Evolutionary conservation across 2,888 invertebrate genomes (phyloP), one percentile per base, ranked within the genome.

Genomic region (Chymomyza procnemis): DNA sequence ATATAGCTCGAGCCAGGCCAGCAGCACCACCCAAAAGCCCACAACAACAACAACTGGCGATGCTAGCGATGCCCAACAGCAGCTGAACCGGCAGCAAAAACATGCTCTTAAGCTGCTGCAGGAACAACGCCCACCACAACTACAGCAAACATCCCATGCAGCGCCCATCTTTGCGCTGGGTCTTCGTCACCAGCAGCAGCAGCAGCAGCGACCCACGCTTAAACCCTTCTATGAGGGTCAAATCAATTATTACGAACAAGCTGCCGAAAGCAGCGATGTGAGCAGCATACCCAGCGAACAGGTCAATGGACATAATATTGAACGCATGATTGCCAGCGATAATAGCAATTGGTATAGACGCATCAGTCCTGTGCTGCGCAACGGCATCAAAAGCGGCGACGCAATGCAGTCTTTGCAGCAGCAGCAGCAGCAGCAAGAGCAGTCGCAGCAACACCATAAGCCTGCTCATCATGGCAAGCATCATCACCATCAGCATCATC

Each of bases 201-300:
- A 62, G 4, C 79, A 74, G 4, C 78, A 71, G 19, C 73, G 64
- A 14, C 50, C 46, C n/a, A 74, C 79, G 4, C 64, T 71, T 0
- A 81, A 86, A 4, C 87, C 88, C 1, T 90, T 88, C 68, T 90
- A 90, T 60, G 89, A 90, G 72, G 90, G 90, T 0, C 89, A 88
- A 65, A 85, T 90, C 14, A 89, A 88, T 77, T 90, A 90, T 73
- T 90, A 79, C 34, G 75, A 85, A 22, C 84, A 90, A 60, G 87
- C 84, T 8, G 69, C 78, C 14, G 75, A 80, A 47, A 80, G 74
- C 56, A 71, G 16, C 21, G 50, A 21, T 16, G 61, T 41, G 55
- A 71, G 19, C 61, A 61, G 26, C 66, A 56, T 8, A 61, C 61
- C 14, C 48, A 50, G 22, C 26, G 62, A 56, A 5, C 63, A 60